phyloP scores from a whole-genome alignment of 2,888 invertebrate genomes.

The Drosophila mayaguana region DNA sequence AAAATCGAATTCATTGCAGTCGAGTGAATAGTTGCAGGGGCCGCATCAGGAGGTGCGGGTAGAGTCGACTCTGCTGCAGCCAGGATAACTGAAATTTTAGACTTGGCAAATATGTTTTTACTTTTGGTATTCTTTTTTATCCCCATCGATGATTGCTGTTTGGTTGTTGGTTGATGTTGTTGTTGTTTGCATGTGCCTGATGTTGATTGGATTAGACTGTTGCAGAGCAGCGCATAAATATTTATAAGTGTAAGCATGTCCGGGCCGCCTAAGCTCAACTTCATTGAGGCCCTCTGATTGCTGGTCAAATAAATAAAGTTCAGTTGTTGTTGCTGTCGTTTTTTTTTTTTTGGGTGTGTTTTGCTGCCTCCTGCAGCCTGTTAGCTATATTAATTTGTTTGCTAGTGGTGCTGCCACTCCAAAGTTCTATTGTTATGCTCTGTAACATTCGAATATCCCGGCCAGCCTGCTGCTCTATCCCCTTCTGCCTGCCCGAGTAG shows the following conservation, averaged over 20 bases:
- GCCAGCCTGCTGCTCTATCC: not conserved
- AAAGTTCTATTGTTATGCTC: slow-evolving; percentile 50
- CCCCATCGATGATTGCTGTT: slow-evolving; percentile 6
- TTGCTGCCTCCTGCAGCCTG: slow-evolving; percentile 11
- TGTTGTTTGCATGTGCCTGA: slow-evolving; percentile 37
- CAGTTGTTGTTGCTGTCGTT: not conserved
- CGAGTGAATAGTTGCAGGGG: slow-evolving; percentile 32
- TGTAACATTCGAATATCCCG: slow-evolving; percentile 55
- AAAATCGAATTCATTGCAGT: slow-evolving; percentile 65
- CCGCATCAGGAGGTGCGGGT: not conserved
- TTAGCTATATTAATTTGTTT: slow-evolving; percentile 71
- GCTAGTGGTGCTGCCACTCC: slow-evolving; percentile 48
- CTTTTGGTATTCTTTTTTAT: not conserved
- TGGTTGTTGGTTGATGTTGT: slow-evolving; percentile 2
- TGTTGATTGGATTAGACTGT: slow-evolving; percentile 72
- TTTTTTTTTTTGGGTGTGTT: too few species aligned
- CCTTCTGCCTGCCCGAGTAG: not conserved
- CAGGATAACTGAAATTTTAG: slow-evolving; percentile 65
- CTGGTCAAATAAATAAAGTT: slow-evolving; percentile 54
- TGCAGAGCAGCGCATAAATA: slow-evolving; percentile 47
- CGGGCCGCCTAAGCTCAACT: slow-evolving; percentile 7
- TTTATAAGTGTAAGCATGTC: slow-evolving; percentile 49
- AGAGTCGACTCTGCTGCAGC: not conserved
- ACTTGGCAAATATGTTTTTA: slow-evolving; percentile 64
- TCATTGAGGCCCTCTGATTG: slow-evolving; percentile 36